Conservation (phyloP, 2,888 invertebrate species). For the Aleiodes testaceus region DNA sequence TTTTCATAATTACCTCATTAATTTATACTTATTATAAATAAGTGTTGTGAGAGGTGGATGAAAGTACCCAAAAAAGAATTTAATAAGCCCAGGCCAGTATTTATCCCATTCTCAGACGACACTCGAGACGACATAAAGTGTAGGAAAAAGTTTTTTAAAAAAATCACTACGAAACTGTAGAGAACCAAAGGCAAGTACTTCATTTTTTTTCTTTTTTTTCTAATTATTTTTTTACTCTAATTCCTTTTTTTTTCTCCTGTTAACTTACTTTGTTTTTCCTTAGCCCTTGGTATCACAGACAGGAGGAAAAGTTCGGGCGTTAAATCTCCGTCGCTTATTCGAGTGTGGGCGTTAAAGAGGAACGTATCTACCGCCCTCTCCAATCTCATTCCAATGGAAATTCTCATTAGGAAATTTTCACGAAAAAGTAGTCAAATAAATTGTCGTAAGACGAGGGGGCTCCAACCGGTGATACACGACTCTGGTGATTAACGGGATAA, state of each 20-base stretch:
- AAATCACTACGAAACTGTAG: slow-evolving; percentile 14
- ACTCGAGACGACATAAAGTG: slow-evolving; percentile 32
- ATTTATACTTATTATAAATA: slow-evolving; percentile 22
- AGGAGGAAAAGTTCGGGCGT: slow-evolving; percentile 23
- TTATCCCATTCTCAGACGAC: slow-evolving; percentile 26
- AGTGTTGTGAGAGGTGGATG: neutral
- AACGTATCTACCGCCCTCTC: slow-evolving; percentile 9
- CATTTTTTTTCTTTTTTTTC: slow-evolving; percentile 18
- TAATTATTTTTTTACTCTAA: slow-evolving; percentile 5
- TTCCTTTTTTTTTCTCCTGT: slow-evolving; percentile 1
- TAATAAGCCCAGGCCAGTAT: slow-evolving; percentile 29
- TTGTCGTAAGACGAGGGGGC: slow-evolving; percentile 30
- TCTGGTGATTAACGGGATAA: slow-evolving; percentile 12
- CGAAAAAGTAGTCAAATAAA: slow-evolving; percentile 25
- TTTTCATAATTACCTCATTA: slow-evolving; percentile 13
- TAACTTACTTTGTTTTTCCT: slow-evolving; percentile 25
- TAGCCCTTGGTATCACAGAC: slow-evolving; percentile 1
- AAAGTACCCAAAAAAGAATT: slow-evolving; percentile 22
- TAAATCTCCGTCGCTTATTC: slow-evolving; percentile 21
- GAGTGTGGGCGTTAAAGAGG: slow-evolving; percentile 30
- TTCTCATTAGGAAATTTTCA: slow-evolving; percentile 32
- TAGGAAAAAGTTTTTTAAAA: neutral
- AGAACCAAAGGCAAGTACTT: slow-evolving; percentile 42
- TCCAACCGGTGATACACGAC: slow-evolving; percentile 15
- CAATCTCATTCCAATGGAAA: neutral